phyloP scores from a whole-genome alignment of 2,888 invertebrate genomes.

The Lasioglossum vierecki region DNA sequence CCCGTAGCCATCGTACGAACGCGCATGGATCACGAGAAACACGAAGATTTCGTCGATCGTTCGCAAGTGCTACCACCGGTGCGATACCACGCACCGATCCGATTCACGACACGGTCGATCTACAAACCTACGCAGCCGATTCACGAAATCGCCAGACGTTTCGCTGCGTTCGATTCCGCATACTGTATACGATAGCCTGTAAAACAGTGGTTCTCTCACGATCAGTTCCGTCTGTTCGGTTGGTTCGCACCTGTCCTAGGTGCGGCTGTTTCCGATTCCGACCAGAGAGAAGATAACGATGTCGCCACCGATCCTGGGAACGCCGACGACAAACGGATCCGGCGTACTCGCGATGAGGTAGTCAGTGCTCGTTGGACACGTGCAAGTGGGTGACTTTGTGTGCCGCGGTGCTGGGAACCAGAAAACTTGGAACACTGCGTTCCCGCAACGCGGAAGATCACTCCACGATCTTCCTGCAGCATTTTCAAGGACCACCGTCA shows the following conservation, averaged over 20 bases:
- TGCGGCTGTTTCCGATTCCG: neutral
- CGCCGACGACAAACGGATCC: slow-evolving; percentile 29
- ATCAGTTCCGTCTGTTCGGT: neutral
- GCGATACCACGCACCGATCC: neutral
- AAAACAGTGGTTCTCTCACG: slow-evolving; percentile 4
- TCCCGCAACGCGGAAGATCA: slow-evolving; percentile 51
- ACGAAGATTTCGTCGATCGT: neutral
- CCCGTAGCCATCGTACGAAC: neutral
- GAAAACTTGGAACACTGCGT: slow-evolving; percentile 35
- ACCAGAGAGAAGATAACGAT: neutral
- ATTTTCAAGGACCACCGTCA: slow-evolving; percentile 44
- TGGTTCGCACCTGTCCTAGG: slow-evolving; percentile 10
- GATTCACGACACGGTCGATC: neutral
- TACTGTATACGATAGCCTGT: slow-evolving; percentile 38
- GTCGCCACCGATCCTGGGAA: slow-evolving; percentile 28
- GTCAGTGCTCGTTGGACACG: slow-evolving; percentile 62
- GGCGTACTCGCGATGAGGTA: slow-evolving; percentile 65
- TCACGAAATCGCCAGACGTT: neutral
- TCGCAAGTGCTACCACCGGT: slow-evolving; percentile 28
- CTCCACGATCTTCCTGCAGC: slow-evolving; percentile 42
- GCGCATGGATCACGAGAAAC: slow-evolving; percentile 25
- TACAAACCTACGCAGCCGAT: neutral
- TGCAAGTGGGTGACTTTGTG: slow-evolving; percentile 63
- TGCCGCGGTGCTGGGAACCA: slow-evolving; percentile 37
- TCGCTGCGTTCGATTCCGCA: neutral